phyloP scores from a whole-genome alignment of 2,888 invertebrate species.

The Platycnemis pennipes region DNA sequence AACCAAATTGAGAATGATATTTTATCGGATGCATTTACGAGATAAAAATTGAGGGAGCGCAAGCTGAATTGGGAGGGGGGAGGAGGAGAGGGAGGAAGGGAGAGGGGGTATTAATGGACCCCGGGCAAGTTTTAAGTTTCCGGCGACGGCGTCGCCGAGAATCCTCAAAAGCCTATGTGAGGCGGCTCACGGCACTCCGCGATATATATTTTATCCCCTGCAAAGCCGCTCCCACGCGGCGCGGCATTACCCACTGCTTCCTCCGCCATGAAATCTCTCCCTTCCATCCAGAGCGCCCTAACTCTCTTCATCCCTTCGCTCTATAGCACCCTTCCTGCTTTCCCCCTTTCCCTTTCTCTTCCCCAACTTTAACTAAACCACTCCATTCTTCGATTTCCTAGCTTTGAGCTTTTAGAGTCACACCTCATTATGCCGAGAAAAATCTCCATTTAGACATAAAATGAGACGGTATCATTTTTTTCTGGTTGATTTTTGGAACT shows the following conservation, averaged over 20 bases:
- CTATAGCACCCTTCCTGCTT: neutral
- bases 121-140: conserved; percentile 42
- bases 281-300: neutral
- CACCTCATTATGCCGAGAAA: neutral
- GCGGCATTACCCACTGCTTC: conserved; percentile 24
- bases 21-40: conserved; percentile 38
- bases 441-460: no score
- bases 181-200: conserved; percentile 33
- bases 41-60: conserved; percentile 1
- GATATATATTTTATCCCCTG: conserved; percentile 56
- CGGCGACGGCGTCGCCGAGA: neutral
- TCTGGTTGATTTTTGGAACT: no score
- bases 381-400: no score
- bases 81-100: neutral
- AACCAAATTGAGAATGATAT: conserved; percentile 20
- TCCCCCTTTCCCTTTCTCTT: conserved; percentile 15
- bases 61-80: neutral
- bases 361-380: no score
- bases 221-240: conserved; percentile 24
- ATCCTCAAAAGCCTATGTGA: conserved; percentile 40
- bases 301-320: neutral
- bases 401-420: neutral
- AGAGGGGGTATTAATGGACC: neutral
- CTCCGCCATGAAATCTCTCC: neutral
- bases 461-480: no score